Percentiles rank a stretch among this genome's conserved stretches.
These are phyloP conservation scores for Leucopsar rothschildi DNA, from an alignment of 2,113 vertebrate species.

Conservation along the genomic window DNA sequence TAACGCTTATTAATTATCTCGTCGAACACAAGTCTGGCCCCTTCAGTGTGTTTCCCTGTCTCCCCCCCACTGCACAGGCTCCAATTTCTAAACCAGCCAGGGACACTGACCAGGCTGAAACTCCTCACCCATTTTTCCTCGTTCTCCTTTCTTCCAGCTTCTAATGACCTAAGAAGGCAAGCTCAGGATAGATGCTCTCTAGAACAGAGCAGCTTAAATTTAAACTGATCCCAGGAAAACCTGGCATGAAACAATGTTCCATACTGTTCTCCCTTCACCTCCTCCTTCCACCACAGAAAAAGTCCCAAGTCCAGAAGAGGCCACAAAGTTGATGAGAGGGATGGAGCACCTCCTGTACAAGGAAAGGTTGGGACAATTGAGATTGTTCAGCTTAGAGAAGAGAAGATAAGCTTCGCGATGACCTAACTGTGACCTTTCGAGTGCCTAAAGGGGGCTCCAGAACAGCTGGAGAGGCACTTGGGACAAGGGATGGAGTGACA, in stretches of 20 bases:
- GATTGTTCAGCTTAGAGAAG: background rate
- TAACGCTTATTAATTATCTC: too few species aligned
- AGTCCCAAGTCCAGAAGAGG: background rate
- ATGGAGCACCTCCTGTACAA: background rate
- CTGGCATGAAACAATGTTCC: background rate
- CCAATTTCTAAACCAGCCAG: background rate
- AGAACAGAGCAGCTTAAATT: background rate
- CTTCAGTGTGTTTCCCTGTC: rapidly evolving
- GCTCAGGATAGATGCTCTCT: rapidly evolving
- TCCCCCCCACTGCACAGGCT: too few species aligned
- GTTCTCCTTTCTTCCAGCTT: background rate
- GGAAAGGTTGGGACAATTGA: background rate
- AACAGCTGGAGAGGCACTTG: background rate
- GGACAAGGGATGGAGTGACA: background rate
- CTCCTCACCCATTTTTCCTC: background rate
- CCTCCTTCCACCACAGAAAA: background rate
- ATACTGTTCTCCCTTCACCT: background rate
- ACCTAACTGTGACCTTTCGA: background rate
- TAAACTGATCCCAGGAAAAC: background rate
- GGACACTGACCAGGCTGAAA: background rate
- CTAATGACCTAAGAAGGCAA: background rate
- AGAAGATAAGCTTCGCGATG: background rate
- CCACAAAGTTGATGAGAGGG: too few species aligned
- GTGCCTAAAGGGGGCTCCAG: background rate
- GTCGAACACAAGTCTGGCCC: too few species aligned